A percentile compares a stretch with the other conserved stretches of the same genome.
Conservation (phyloP, 2,888 invertebrate species). For the Spatulosminthurus flaviceps region DNA sequence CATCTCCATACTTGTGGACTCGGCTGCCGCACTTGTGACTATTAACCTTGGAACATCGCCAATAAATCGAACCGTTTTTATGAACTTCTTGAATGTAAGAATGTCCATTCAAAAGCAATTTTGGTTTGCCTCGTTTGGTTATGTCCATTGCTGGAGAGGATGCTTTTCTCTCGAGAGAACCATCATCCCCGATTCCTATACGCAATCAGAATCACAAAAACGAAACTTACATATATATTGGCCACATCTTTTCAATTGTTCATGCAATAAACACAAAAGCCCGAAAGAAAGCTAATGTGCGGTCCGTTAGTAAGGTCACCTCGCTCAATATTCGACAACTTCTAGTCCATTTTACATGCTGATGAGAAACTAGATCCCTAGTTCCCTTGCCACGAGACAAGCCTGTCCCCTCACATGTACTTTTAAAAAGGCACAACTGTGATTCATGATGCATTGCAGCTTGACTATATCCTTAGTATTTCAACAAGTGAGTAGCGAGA, state of each 20-base stretch:
- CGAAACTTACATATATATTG: neutral
- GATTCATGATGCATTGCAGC: too few relatives aligned
- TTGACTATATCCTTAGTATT: too few relatives aligned
- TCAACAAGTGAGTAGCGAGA: too few relatives aligned
- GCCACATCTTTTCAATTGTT: neutral
- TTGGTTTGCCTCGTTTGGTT: neutral
- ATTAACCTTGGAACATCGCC: conserved; percentile 11
- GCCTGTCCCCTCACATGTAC: too few relatives aligned
- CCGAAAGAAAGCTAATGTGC: too few relatives aligned
- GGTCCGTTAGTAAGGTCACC: too few relatives aligned
- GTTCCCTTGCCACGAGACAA: too few relatives aligned
- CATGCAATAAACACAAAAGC: too few relatives aligned
- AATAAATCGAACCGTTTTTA: conserved; percentile 18
- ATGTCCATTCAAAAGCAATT: conserved; percentile 2
- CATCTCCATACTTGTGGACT: neutral
- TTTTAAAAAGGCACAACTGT: too few relatives aligned
- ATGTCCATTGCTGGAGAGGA: conserved; percentile 4
- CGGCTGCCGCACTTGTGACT: conserved; percentile 9
- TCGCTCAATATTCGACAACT: too few relatives aligned
- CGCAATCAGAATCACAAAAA: conserved; percentile 14
- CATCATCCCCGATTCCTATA: conserved; percentile 8
- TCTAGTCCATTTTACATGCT: too few relatives aligned
- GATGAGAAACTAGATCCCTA: too few relatives aligned
- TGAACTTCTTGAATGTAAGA: conserved; percentile 9
- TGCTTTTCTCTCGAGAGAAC: conserved; percentile 13